phyloP scores from a whole-genome alignment of 2,888 invertebrate species.

The Iselma pallidipennis region DNA sequence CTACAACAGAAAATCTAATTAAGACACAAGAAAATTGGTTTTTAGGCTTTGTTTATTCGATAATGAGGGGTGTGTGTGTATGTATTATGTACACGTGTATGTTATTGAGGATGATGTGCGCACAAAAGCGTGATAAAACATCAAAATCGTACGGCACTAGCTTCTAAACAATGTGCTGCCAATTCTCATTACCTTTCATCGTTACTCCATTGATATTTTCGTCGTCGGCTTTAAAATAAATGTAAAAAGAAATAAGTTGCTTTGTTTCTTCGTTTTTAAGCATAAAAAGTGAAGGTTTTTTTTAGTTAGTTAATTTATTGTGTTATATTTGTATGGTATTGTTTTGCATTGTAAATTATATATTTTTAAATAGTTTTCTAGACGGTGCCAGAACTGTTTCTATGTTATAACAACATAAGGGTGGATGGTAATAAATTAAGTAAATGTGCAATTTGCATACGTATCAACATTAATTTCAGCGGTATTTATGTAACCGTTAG shows the following conservation, averaged over 20 bases:
- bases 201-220: conserved; percentile 61
- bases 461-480: neutral
- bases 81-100: no score
- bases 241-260: conserved; percentile 39
- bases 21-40: neutral
- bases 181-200: conserved; percentile 59
- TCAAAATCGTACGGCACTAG: neutral
- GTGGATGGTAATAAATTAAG: neutral
- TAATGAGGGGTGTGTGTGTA: no score
- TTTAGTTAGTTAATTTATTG: no score
- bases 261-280: conserved; percentile 25
- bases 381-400: no score
- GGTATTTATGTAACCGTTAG: neutral
- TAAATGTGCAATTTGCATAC: neutral
- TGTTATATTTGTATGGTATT: neutral
- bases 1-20: conserved; percentile 50
- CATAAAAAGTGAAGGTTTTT: neutral
- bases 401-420: no score
- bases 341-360: neutral
- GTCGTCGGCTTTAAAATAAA: conserved; percentile 53
- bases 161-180: conserved; percentile 7
- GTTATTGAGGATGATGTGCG: no score
- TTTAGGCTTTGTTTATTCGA: no score
- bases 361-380: neutral
- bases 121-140: neutral